phyloP scores from a whole-genome alignment of 2,888 invertebrate genomes.

The Drosophila silvestris region DNA sequence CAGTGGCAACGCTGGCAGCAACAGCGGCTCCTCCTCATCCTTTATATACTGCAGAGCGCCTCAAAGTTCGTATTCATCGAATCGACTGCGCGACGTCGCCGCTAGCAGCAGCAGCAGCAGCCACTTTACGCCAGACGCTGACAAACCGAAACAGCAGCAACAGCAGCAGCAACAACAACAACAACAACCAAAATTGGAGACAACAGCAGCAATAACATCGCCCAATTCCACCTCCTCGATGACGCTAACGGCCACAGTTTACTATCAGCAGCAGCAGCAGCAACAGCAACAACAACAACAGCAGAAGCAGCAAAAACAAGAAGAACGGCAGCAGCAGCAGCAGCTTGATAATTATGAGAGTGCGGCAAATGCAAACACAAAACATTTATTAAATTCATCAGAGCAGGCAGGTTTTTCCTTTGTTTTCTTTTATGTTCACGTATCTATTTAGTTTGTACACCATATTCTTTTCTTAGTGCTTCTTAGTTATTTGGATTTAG shows the following conservation, averaged over 20 bases:
- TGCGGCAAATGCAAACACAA: slow-evolving; percentile 57
- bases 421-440: slow-evolving; percentile 39
- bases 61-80: slow-evolving; percentile 72
- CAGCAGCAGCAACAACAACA: slow-evolving; percentile 20
- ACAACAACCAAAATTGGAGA: slow-evolving; percentile 13
- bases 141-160: slow-evolving; percentile 26
- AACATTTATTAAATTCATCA: slow-evolving; percentile 67
- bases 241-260: slow-evolving; percentile 71
- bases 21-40: slow-evolving; percentile 32
- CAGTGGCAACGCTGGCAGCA: slow-evolving; percentile 25
- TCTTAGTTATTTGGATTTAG: slow-evolving; percentile 48
- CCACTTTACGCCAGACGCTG: slow-evolving; percentile 12
- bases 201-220: slow-evolving; percentile 11
- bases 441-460: slow-evolving; percentile 40
- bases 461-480: slow-evolving; percentile 42
- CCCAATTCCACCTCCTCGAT: slow-evolving; percentile 42
- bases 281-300: slow-evolving; percentile 4
- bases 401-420: slow-evolving; percentile 78
- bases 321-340: slow-evolving; percentile 39
- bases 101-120: slow-evolving; percentile 20
- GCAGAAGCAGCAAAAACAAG: slow-evolving; percentile 50
- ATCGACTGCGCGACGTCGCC: slow-evolving; percentile 61
- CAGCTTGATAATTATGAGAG: slow-evolving; percentile 55
- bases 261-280: slow-evolving; percentile 69
- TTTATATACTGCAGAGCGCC: slow-evolving; percentile 66